Percentiles rank a stretch among this genome's conserved stretches.
Conservation (phyloP, 64 coral and sea anemone genomes). For the Catalaphyllia jardinei region DNA sequence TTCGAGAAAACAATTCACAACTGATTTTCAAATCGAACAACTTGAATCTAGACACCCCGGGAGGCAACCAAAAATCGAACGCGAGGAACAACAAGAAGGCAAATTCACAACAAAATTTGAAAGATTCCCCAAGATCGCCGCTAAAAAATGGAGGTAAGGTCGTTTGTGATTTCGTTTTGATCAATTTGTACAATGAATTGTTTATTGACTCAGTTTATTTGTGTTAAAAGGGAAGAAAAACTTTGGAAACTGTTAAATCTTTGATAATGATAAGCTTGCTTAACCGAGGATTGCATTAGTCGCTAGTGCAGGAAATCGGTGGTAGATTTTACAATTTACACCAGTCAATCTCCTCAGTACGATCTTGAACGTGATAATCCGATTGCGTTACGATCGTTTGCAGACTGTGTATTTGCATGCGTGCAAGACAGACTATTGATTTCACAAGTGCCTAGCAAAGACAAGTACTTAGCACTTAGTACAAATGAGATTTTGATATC, state of each 20-base stretch:
- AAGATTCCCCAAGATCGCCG: constrained; percentile 11
- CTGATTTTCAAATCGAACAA: constrained; percentile 50
- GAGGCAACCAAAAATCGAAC: constrained; percentile 27
- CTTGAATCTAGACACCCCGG: constrained; percentile 47
- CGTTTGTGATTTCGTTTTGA: constrained; percentile 5
- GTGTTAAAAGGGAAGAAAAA: neutral
- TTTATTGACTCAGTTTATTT: constrained; percentile 4
- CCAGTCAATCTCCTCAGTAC: neutral
- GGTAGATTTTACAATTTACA: neutral
- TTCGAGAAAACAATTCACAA: constrained; percentile 61
- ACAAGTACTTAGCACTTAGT: neutral
- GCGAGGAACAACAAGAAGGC: neutral
- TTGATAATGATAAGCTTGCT: neutral
- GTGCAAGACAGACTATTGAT: constrained; percentile 35
- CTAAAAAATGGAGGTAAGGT: constrained; percentile 30
- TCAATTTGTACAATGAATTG: neutral
- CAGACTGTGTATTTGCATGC: neutral
- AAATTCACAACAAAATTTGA: constrained; percentile 23
- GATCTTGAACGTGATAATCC: neutral
- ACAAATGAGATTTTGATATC: neutral
- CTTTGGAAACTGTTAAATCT: neutral
- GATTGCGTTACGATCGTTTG: constrained; percentile 34
- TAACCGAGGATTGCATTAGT: too few species aligned
- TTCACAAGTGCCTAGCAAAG: constrained; percentile 25
- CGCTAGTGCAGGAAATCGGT: constrained; percentile 5